Conservation (phyloP, 1,140 invertebrate genomes). For the Scaptomyza montana region DNA sequence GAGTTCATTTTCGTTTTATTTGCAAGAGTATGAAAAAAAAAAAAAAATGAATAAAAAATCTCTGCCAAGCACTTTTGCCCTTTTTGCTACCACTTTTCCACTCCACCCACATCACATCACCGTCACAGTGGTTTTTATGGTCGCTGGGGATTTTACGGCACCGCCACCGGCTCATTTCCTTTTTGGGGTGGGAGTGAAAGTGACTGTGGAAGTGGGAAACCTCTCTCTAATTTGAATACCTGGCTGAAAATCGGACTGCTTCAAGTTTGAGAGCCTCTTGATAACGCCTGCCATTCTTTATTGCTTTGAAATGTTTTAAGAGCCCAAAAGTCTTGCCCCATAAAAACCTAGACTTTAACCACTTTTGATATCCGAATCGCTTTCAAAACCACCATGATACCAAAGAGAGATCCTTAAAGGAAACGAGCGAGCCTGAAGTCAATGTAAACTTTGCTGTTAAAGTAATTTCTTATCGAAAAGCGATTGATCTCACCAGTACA, state of each 20-base stretch:
- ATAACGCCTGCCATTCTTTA: constrained; percentile 76
- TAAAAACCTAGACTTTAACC: constrained; percentile 66
- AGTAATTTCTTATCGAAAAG: constrained; percentile 51
- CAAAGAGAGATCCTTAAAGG: constrained; percentile 69
- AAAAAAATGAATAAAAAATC: constrained; percentile 56
- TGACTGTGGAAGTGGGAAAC: constrained; percentile 10
- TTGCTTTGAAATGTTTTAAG: constrained; percentile 75
- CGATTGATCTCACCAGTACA: constrained; percentile 22
- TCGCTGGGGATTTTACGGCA: constrained; percentile 71
- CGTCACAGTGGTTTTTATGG: constrained; percentile 67
- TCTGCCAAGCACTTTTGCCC: constrained; percentile 65
- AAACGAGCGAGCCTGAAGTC: constrained; percentile 18
- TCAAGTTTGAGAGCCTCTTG: constrained; percentile 29
- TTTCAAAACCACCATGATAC: too few species aligned
- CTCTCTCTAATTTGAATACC: constrained; percentile 72
- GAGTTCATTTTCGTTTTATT: constrained; percentile 81
- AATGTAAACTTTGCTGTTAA: constrained; percentile 34
- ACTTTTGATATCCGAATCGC: constrained; percentile 55
- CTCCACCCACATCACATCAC: constrained; percentile 19
- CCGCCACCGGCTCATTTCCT: constrained; percentile 73
- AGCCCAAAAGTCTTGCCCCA: constrained; percentile 49
- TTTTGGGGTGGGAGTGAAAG: constrained; percentile 18
- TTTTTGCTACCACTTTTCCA: constrained; percentile 20
- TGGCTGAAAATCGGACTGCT: constrained; percentile 43
- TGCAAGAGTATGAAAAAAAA: constrained; percentile 43